Conservation (phyloP, 2,113 vertebrate genomes). For the Neotoma lepida region DNA sequence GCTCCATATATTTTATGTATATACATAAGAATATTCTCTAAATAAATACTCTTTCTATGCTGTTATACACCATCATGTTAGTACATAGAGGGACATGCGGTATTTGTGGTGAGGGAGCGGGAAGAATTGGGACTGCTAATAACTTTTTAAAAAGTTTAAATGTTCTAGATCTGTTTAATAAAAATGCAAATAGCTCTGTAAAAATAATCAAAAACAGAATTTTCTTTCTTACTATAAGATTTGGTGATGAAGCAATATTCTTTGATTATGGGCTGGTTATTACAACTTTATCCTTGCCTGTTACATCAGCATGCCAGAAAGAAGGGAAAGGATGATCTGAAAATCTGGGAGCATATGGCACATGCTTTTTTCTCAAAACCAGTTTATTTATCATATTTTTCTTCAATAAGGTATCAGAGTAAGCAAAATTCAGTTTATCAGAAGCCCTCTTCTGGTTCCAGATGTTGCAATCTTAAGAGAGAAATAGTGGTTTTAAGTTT, state of each 20-base stretch:
- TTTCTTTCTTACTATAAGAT: neutral
- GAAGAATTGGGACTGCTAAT: neutral
- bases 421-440: neutral
- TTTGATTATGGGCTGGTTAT: neutral
- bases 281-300: neutral
- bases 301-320: neutral
- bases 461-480: neutral
- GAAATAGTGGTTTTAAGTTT: neutral
- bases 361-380: neutral
- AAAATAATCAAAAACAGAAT: neutral
- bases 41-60: neutral
- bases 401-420: neutral
- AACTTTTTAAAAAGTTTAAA: neutral
- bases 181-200: neutral
- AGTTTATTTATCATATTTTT: constrained; percentile 37
- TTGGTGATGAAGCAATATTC: neutral
- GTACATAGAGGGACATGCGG: neutral
- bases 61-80: neutral
- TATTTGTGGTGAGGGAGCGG: neutral
- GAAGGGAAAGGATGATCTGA: neutral
- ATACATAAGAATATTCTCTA: neutral
- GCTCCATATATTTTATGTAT: neutral
- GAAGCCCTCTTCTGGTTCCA: neutral
- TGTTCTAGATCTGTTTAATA: neutral
- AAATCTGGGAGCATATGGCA: neutral